Base-by-base conservation (phyloP, 2,888 invertebrate species). In the Eustalomyia histrio region DNA sequence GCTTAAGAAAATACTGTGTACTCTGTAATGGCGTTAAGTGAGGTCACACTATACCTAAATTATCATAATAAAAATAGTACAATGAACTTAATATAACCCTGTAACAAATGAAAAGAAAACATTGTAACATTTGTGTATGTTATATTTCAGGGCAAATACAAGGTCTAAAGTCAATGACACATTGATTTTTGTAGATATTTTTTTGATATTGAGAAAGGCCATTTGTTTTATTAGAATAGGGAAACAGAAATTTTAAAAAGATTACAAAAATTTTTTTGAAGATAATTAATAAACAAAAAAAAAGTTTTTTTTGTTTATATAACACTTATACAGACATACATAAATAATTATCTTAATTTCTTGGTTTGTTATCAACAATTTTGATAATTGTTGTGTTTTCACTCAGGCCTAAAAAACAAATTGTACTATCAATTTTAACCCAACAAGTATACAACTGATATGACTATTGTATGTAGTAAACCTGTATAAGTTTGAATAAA, bases 131-230 rank as follows among this genome's bases (percentile, higher is more conserved):
- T 75, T 64, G 8, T 29, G 7, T 35, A 47, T 43, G 24, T 55
- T 33, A 9, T 16, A n/a, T 39, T 9, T n/a, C 5, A 47, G 16
- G 52, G 35, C 24, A 57, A 29, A 39, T 16, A 55, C 69, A 57
- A 57, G 29, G 58, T 60, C 64, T 64, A 52, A n/a, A 58, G 39
- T 65, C 52, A 71, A 58, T 21, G 21, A 61, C 24, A 55, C 29
- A 24, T 14, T 53, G 18, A 57, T 63, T 29, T 43, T 8, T 16
- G 39, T 53, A 53, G 17, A 50, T 60, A 29, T 55, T 16, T 6
- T 21, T 43, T 67, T 74, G 71, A 43, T 81, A 81, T 81, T 78
- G 78, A 53, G 81, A 67, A 81, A 81, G 78, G 78, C 81, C 81
- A 71, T 71, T 75, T 71, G 71, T 78, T 75, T 57, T 53, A 57